These are phyloP conservation scores for Ennomos fuscantarius DNA, from an alignment of 2,888 invertebrate species.

Conservation along the genomic window DNA sequence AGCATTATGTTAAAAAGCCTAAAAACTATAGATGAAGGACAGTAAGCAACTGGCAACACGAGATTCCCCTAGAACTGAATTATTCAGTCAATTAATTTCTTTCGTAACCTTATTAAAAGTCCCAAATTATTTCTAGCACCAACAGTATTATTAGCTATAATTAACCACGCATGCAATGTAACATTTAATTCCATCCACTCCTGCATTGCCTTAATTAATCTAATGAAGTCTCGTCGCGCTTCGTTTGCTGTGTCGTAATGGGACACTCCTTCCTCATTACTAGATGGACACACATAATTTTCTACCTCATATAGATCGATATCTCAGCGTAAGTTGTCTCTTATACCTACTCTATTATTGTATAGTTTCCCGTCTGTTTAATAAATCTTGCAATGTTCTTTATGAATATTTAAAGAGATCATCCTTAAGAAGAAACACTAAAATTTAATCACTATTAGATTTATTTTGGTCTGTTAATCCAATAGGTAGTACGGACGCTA, in stretches of 20 bases:
- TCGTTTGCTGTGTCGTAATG: constrained; percentile 53
- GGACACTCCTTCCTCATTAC: constrained; percentile 53
- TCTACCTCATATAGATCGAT: constrained; percentile 29
- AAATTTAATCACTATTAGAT: not conserved
- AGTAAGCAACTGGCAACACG: too few relatives aligned
- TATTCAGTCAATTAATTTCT: too few relatives aligned
- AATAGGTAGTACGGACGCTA: constrained; percentile 1
- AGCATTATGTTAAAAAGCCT: too few relatives aligned
- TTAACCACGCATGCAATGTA: constrained; percentile 41
- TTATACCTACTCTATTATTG: constrained; percentile 9
- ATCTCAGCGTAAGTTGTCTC: constrained; percentile 12
- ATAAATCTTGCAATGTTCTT: not conserved
- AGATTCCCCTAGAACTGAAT: too few relatives aligned
- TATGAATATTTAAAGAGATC: not conserved
- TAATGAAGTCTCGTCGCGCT: constrained; percentile 60
- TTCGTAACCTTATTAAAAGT: too few relatives aligned
- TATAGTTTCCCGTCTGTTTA: constrained; percentile 13
- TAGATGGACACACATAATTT: constrained; percentile 39
- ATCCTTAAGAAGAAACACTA: not conserved
- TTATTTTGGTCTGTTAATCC: constrained; percentile 8
- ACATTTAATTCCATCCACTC: constrained; percentile 56
- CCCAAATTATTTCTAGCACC: not conserved
- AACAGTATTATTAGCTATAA: constrained; percentile 27
- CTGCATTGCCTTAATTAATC: constrained; percentile 63
- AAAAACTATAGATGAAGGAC: too few relatives aligned